Conservation (phyloP, 2,888 invertebrate genomes). For the Druceiella hillmani region DNA sequence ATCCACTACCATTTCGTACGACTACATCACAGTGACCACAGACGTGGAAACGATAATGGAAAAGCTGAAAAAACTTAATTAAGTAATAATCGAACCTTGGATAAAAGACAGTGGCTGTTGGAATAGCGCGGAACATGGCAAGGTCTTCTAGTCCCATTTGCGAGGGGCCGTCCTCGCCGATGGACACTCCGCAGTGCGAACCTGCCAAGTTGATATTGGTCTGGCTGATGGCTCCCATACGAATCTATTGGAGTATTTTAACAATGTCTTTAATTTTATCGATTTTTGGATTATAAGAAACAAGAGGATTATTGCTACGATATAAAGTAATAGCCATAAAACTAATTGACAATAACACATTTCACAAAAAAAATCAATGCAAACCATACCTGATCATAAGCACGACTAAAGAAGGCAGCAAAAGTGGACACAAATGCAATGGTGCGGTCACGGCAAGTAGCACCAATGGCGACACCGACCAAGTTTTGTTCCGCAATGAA, state of each 20-base stretch:
- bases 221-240: slow-evolving; percentile 99
- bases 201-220: slow-evolving; percentile 95
- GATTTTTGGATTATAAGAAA: no score
- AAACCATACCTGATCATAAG: slow-evolving; percentile 80
- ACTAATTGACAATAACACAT: background rate
- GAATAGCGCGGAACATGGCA: slow-evolving; percentile 89
- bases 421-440: slow-evolving; percentile 96
- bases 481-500: slow-evolving; percentile 99
- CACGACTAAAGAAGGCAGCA: slow-evolving; percentile 95
- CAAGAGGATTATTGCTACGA: no score
- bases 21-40: no score
- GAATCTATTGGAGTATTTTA: slow-evolving; percentile 55
- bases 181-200: slow-evolving; percentile 97
- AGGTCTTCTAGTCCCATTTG: slow-evolving; percentile 99
- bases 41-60: no score
- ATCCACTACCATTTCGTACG: no score
- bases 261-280: slow-evolving; percentile 7
- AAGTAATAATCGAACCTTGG: slow-evolving; percentile 51
- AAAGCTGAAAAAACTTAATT: no score
- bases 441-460: slow-evolving; percentile 86
- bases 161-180: slow-evolving; percentile 98
- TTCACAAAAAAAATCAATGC: background rate
- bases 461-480: slow-evolving; percentile 93
- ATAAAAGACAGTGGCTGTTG: slow-evolving; percentile 74
- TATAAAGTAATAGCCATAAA: background rate